Conservation (phyloP, 2,888 invertebrate genomes). For the Luffia ferchaultella region DNA sequence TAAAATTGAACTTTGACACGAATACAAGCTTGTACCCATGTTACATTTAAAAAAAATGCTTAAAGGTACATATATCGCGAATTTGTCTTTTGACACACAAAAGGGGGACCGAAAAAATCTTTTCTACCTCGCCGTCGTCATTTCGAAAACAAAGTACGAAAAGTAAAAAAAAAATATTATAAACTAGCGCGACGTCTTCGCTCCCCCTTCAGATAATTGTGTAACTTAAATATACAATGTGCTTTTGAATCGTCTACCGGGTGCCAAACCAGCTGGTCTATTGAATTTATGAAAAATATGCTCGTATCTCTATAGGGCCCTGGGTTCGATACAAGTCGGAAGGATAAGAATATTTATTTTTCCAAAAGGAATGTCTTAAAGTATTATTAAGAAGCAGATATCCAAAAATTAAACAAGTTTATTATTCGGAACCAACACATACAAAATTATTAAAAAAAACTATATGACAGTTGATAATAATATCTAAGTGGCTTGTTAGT, state of each 20-base stretch:
- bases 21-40: constrained; percentile 32
- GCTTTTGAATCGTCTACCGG: constrained; percentile 30
- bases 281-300: constrained; percentile 29
- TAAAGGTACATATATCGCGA: constrained; percentile 33
- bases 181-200: constrained; percentile 40
- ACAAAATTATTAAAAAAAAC: no score
- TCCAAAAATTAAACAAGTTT: no score
- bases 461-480: no score
- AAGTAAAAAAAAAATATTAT: constrained; percentile 25
- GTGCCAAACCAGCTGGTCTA: constrained; percentile 56
- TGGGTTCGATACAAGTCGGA: no score
- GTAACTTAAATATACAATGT: constrained; percentile 37
- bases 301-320: constrained; percentile 2
- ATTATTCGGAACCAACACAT: no score
- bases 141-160: constrained; percentile 16
- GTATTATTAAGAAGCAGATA: no score
- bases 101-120: constrained; percentile 26
- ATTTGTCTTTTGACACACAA: constrained; percentile 37
- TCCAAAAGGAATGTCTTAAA: no score
- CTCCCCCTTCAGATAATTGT: constrained; percentile 28
- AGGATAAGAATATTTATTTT: no score
- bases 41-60: constrained; percentile 25
- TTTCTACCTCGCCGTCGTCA: constrained; percentile 22
- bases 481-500: no score
- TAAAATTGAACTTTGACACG: constrained; percentile 46